Evolutionary conservation across 1,140 invertebrate genomes (phyloP), one percentile per base, ranked within the genome.

Genomic region (Dufourea novaeangliae): DNA sequence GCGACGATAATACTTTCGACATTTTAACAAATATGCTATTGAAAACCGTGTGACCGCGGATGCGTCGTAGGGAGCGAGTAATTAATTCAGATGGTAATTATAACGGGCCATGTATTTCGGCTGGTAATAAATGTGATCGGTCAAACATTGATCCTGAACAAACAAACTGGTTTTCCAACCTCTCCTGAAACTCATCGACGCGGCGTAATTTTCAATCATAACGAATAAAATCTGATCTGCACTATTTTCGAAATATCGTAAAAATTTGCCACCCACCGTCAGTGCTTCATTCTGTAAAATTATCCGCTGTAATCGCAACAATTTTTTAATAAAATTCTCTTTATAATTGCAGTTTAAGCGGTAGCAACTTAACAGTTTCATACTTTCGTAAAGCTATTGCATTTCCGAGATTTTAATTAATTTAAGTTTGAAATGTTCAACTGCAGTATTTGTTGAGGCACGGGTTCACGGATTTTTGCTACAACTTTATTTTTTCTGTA

Each of bases 161-260:
- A 67, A 74, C 34, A 74, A 67, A 74, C 56, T 67, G 72, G 27
- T 67, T 67, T 74, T 10, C 62, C 46, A 27, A 29, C 37, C 34
- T 41, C 46, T 52, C 62, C 34, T 67, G 62, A 39, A 56, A 11
- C 27, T n/a, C 27, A 34, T 67, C 32, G 37, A 22, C 50, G 22
- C 66, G 8, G 12, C 56, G 14, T 74, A 67, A 74, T 67, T 74
- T 67, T 74, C 62, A 74, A 74, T 74, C 62, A 11, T 74, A 74
- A 20, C 34, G 39, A 44, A 32, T 10, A 25, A 74, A 56, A 56
- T 64, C 20, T 50, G 12, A 10, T 52, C 46, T 20, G 20, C 32
- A 22, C n/a, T 14, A 25, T 20, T 61, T 14, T 12, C 57, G 27
- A 25, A 27, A 41, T 52, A 63, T 52, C 59, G 32, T 6, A 22